A percentile compares a stretch with the other conserved stretches of the same genome.
These are phyloP conservation scores for Charadrius vociferus DNA, from an alignment of 2,113 vertebrate species.

Conservation along the genomic window DNA sequence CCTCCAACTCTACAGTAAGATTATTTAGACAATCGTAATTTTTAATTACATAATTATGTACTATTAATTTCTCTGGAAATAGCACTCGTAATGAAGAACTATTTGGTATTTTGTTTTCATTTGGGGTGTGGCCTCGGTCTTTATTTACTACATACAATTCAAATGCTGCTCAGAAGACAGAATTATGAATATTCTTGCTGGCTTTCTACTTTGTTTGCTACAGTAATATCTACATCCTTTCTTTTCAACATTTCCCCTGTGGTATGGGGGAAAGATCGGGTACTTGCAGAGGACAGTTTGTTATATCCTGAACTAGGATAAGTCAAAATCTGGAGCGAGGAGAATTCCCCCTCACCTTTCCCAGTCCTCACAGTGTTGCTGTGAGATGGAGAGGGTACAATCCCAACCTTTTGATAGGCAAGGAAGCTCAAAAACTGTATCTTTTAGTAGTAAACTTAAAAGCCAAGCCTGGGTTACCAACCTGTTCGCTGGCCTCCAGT, in stretches of 20 bases:
- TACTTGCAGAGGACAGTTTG: neutral
- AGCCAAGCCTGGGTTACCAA: neutral
- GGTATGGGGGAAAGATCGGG: neutral
- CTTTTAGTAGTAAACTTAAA: neutral
- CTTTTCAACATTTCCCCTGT: neutral
- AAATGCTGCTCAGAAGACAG: neutral
- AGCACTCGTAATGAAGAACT: neutral
- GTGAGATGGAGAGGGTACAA: neutral
- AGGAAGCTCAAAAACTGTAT: neutral
- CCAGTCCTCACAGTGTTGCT: neutral
- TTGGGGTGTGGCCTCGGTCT: neutral
- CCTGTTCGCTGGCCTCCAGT: neutral
- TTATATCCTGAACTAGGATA: neutral
- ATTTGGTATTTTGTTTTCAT: neutral
- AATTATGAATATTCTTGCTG: neutral
- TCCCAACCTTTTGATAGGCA: neutral
- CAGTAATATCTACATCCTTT: neutral
- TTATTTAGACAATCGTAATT: neutral
- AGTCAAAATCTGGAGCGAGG: neutral
- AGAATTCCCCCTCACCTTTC: neutral
- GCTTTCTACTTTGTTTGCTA: neutral
- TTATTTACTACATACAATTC: neutral
- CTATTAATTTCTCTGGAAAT: conserved; percentile 24
- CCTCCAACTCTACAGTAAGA: neutral
- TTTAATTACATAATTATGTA: conserved; percentile 17